Conservation (phyloP, 2,797 vertebrate species). For the Enteromius mattozi region DNA sequence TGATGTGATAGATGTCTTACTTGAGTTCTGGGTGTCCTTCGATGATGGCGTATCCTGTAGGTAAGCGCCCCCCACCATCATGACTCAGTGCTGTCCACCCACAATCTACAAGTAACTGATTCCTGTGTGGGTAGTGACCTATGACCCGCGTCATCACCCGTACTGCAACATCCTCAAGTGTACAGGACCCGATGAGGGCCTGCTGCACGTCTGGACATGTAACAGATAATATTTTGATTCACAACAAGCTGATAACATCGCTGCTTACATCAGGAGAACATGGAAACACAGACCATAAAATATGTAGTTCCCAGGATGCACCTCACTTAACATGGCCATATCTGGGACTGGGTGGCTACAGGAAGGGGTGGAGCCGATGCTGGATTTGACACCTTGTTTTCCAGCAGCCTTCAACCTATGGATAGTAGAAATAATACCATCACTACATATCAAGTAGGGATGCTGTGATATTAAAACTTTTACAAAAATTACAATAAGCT, state of each 20-base stretch:
- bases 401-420: slow-evolving; percentile 79
- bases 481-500: background rate
- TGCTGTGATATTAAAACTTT: background rate
- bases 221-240: background rate
- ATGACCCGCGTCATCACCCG: slow-evolving; percentile 83
- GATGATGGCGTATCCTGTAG: slow-evolving; percentile 80
- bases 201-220: slow-evolving; percentile 82
- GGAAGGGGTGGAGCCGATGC: slow-evolving; percentile 88
- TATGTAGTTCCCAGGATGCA: slow-evolving; percentile 87
- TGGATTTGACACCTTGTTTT: slow-evolving; percentile 77
- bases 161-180: slow-evolving; percentile 82
- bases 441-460: background rate
- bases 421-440: slow-evolving; percentile 15
- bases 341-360: slow-evolving; percentile 84
- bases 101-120: slow-evolving; percentile 86
- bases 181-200: slow-evolving; percentile 82
- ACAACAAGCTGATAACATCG: background rate
- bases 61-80: slow-evolving; percentile 76
- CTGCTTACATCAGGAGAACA: background rate
- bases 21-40: slow-evolving; percentile 83
- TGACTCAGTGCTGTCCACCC: slow-evolving; percentile 84
- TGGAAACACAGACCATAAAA: slow-evolving; percentile 80
- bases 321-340: slow-evolving; percentile 83
- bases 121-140: slow-evolving; percentile 83
- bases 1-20: no score